Evolutionary conservation across 92 coral and sea anemone genomes (phyloP).

Genomic region (Siderastrea siderea): DNA sequence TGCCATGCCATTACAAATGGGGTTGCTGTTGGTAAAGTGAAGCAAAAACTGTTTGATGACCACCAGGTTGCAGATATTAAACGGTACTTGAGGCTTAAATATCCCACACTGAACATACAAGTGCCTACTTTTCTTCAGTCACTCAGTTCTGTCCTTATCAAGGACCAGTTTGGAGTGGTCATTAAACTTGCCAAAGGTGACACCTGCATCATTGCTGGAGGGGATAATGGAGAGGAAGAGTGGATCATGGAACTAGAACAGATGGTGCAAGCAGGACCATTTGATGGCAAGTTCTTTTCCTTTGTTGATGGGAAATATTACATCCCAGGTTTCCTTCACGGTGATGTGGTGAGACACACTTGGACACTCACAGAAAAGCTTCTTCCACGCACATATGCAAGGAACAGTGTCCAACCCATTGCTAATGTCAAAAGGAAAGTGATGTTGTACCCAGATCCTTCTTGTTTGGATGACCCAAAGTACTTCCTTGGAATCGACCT

Average conservation of each 20-base stretch:
- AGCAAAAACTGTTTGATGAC: conserved; percentile 14
- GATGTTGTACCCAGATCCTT: conserved; percentile 77
- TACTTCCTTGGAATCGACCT: conserved; percentile 62
- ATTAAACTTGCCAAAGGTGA: conserved; percentile 40
- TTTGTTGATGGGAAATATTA: conserved; percentile 74
- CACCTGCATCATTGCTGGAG: conserved; percentile 35
- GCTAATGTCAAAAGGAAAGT: conserved; percentile 61
- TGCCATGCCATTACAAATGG: conserved; percentile 64
- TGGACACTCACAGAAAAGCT: conserved; percentile 73
- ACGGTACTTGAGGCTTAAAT: neutral
- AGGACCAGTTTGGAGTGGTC: conserved; percentile 47
- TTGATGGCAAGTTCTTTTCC: conserved; percentile 23
- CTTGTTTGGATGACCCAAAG: conserved; percentile 51
- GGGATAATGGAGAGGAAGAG: conserved; percentile 42
- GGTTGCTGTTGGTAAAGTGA: conserved; percentile 48
- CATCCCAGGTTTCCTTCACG: conserved; percentile 59
- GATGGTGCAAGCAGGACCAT: conserved; percentile 55
- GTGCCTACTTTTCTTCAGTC: conserved; percentile 42
- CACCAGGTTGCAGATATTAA: conserved; percentile 41
- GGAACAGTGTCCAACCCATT: conserved; percentile 68
- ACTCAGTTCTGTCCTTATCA: conserved; percentile 27
- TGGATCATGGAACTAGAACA: conserved; percentile 57
- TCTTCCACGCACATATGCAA: conserved; percentile 39
- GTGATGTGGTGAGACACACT: conserved; percentile 40
- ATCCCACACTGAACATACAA: neutral